Conservation (phyloP, 2,113 vertebrate species). For the Pollimyrus isidori region DNA sequence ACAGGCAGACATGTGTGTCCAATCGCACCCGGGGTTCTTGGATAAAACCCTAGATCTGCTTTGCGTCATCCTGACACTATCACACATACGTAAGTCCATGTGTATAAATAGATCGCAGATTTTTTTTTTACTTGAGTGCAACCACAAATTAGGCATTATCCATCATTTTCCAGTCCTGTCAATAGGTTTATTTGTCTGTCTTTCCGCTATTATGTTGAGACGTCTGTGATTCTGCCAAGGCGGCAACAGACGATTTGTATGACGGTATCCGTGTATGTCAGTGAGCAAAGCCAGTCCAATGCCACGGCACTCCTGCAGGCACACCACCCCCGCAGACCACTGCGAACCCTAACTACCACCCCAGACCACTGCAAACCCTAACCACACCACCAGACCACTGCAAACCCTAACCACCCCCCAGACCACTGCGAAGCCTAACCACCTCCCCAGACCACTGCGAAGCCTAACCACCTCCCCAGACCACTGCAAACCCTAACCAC, state of each 20-base stretch:
- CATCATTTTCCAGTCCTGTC: not conserved
- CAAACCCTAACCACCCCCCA: too few species aligned
- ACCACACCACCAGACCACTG: too few species aligned
- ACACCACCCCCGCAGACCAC: not conserved
- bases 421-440: too few species aligned
- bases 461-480: too few species aligned
- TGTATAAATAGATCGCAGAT: not conserved
- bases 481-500: too few species aligned
- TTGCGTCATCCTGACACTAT: not conserved
- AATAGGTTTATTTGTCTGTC: slow-evolving; percentile 2
- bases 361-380: not conserved
- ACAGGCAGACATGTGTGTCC: slow-evolving; percentile 5
- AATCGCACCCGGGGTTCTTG: not conserved
- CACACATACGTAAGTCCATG: not conserved
- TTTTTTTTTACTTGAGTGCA: not conserved
- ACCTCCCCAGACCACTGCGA: not conserved
- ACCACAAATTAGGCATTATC: not conserved
- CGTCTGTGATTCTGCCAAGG: slow-evolving; percentile 45
- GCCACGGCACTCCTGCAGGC: not conserved
- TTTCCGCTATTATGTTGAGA: not conserved
- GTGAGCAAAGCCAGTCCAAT: not conserved
- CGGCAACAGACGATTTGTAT: slow-evolving; percentile 34
- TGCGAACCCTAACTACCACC: not conserved
- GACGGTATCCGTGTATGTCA: not conserved
- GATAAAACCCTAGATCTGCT: slow-evolving; percentile 4